Conservation (phyloP, 2,113 vertebrate genomes). For the Oxyura jamaicensis region DNA sequence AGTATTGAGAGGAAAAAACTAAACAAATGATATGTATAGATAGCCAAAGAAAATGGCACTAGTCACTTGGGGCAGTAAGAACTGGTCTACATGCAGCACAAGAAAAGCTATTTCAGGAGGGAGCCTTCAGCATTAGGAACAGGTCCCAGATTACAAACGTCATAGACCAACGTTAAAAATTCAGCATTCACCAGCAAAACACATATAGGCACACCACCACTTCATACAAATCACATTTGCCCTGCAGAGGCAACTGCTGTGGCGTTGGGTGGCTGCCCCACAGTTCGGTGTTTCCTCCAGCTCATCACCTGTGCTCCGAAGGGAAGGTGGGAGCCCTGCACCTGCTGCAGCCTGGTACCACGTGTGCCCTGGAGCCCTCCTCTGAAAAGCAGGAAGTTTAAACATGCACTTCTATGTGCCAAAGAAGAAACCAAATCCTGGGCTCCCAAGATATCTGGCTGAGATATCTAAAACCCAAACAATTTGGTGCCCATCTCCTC, state of each 20-base stretch:
- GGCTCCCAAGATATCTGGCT: fast-evolving
- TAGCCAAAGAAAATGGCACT: neutral
- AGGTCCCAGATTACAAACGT: neutral
- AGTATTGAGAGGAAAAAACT: neutral
- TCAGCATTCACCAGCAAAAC: fast-evolving
- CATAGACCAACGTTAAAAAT: neutral
- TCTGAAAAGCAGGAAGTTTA: fast-evolving
- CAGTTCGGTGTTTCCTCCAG: neutral
- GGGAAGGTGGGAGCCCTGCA: neutral
- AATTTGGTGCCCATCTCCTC: neutral
- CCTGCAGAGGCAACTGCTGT: neutral
- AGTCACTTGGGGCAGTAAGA: neutral
- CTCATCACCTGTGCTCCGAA: neutral
- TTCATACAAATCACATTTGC: neutral
- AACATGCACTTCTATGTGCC: fast-evolving
- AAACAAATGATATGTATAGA: neutral
- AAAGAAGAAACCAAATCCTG: neutral
- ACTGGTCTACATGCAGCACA: neutral
- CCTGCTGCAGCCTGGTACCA: neutral
- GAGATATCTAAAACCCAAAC: neutral
- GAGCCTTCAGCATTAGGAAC: neutral
- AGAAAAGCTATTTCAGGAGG: neutral
- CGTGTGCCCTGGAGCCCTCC: neutral
- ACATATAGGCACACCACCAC: neutral
- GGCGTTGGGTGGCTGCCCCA: no score